Conservation (phyloP, 2,888 invertebrate genomes). For the Unio pictorum region DNA sequence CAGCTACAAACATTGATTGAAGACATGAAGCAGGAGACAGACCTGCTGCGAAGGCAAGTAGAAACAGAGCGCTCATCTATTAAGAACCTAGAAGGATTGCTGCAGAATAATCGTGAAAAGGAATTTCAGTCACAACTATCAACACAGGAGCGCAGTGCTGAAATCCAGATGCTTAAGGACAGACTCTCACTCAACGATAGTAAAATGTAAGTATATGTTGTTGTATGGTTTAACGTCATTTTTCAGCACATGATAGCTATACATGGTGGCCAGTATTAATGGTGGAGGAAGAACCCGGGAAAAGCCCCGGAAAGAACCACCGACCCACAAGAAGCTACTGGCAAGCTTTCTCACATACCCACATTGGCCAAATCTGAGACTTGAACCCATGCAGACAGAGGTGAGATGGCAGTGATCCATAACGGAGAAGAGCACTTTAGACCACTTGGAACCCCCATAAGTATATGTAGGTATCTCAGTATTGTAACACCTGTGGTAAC, state of each 20-base stretch:
- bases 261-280: too few species aligned
- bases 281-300: too few species aligned
- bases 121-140: conserved; percentile 70
- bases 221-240: too few species aligned
- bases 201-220: conserved; percentile 64
- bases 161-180: conserved; percentile 70
- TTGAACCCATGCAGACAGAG: too few species aligned
- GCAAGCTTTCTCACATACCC: too few species aligned
- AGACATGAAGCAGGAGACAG: conserved; percentile 64
- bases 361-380: too few species aligned
- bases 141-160: conserved; percentile 68
- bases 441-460: conserved; percentile 24
- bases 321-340: too few species aligned
- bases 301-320: too few species aligned
- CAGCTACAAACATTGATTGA: conserved; percentile 61
- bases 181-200: conserved; percentile 69
- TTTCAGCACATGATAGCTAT: too few species aligned
- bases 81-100: conserved; percentile 67
- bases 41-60: conserved; percentile 62
- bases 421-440: too few species aligned
- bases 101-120: conserved; percentile 69
- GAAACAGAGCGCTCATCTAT: conserved; percentile 57
- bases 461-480: conserved; percentile 32
- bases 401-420: too few species aligned
- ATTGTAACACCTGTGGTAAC: too few species aligned